These are phyloP conservation scores for Peromyscus maniculatus DNA, from an alignment of 2,113 vertebrate species.

Conservation along the genomic window DNA sequence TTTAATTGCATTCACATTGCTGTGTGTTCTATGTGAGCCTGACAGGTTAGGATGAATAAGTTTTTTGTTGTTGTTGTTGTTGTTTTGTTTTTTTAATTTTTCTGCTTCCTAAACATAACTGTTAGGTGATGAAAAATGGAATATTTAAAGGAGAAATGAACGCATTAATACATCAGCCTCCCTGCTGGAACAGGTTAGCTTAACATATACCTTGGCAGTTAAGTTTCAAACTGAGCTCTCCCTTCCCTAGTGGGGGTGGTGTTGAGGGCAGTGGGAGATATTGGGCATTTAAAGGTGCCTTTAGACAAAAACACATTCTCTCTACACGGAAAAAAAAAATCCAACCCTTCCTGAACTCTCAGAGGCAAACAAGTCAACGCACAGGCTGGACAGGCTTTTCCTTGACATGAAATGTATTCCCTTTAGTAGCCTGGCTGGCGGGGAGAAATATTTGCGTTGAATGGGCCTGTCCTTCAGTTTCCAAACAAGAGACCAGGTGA, in stretches of 20 bases:
- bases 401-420: conserved; percentile 17
- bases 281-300: not conserved
- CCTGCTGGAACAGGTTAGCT: not conserved
- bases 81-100: not conserved
- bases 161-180: not conserved
- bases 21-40: not conserved
- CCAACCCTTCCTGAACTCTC: conserved; percentile 1
- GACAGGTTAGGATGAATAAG: not conserved
- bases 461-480: conserved; percentile 55
- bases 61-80: not conserved
- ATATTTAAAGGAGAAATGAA: not conserved
- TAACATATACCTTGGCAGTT: not conserved
- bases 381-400: not conserved
- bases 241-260: not conserved
- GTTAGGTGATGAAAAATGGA: not conserved
- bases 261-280: too few relatives aligned
- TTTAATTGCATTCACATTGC: not conserved
- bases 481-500: conserved; percentile 23
- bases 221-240: not conserved
- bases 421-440: not conserved
- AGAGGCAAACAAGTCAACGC: not conserved
- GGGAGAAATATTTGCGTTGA: not conserved
- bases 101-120: not conserved
- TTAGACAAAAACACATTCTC: not conserved
- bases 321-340: not conserved